phyloP scores from a whole-genome alignment of 2,113 vertebrate species.

The Petaurus breviceps region DNA sequence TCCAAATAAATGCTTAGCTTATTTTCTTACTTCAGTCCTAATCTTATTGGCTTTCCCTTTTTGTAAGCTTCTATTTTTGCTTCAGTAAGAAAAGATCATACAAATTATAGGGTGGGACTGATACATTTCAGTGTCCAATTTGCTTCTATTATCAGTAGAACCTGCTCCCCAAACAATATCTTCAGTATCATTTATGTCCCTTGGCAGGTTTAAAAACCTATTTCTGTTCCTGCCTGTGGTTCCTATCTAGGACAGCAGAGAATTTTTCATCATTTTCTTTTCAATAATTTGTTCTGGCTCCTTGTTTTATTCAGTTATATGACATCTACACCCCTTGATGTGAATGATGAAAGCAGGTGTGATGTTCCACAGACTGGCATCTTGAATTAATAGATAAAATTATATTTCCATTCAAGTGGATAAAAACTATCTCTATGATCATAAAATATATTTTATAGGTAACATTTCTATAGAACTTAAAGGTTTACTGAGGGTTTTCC shows the following conservation, averaged over 20 bases:
- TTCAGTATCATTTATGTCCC: conserved; percentile 58
- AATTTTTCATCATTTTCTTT: conserved; percentile 67
- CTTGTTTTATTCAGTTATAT: conserved; percentile 57
- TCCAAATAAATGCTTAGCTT: too few species aligned
- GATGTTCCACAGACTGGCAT: background rate
- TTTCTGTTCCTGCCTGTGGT: conserved; percentile 71
- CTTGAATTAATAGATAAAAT: too few species aligned
- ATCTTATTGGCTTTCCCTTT: too few species aligned
- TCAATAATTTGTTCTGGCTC: conserved; percentile 66
- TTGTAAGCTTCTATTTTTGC: too few species aligned
- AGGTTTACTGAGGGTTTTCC: too few species aligned
- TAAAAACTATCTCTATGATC: too few species aligned
- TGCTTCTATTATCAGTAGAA: conserved; percentile 72
- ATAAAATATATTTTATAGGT: too few species aligned
- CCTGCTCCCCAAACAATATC: conserved; percentile 67
- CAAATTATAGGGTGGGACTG: conserved; percentile 5
- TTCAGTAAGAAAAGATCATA: too few species aligned
- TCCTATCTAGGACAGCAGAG: conserved; percentile 62
- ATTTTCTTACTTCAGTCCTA: too few species aligned
- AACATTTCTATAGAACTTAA: too few species aligned
- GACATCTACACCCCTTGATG: conserved; percentile 58
- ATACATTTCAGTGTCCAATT: conserved; percentile 50
- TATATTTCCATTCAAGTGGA: too few species aligned
- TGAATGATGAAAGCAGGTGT: conserved; percentile 53
- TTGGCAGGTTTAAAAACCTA: conserved; percentile 64